Conservation (phyloP, 2,888 invertebrate genomes). For the Bombylius major region DNA sequence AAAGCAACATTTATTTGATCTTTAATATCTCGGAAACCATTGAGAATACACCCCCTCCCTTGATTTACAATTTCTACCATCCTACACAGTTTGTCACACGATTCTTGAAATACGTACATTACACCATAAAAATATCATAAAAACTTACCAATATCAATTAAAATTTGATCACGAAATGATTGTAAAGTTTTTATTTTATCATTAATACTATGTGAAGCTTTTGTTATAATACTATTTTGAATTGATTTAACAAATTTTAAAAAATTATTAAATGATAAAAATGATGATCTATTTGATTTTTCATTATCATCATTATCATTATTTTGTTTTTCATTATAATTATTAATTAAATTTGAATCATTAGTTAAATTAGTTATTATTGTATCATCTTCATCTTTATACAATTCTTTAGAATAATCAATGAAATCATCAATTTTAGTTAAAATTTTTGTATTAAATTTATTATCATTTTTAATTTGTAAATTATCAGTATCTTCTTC, state of each 20-base stretch:
- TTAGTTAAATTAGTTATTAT: background rate
- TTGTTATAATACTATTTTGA: constrained; percentile 26
- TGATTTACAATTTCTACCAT: too few relatives aligned
- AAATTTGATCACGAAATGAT: constrained; percentile 7
- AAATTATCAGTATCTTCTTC: background rate
- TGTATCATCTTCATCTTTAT: background rate
- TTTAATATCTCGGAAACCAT: too few relatives aligned
- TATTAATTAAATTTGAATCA: too few relatives aligned
- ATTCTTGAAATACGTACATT: too few relatives aligned
- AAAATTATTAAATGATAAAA: constrained; percentile 29
- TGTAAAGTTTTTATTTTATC: constrained; percentile 19
- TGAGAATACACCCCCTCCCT: too few relatives aligned
- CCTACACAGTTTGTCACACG: too few relatives aligned
- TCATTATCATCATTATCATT: background rate
- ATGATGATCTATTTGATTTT: constrained; percentile 10
- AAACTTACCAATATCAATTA: constrained; percentile 52
- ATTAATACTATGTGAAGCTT: constrained; percentile 25
- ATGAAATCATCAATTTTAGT: background rate
- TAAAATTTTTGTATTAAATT: background rate
- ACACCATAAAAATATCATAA: background rate
- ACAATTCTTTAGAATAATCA: too few relatives aligned
- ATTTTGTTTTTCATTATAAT: too few relatives aligned
- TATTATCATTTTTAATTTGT: background rate
- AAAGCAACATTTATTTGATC: too few relatives aligned
- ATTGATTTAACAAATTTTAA: constrained; percentile 28